Evolutionary conservation across 2,113 vertebrate species (phyloP).

Genomic region (Ophiodon elongatus): DNA sequence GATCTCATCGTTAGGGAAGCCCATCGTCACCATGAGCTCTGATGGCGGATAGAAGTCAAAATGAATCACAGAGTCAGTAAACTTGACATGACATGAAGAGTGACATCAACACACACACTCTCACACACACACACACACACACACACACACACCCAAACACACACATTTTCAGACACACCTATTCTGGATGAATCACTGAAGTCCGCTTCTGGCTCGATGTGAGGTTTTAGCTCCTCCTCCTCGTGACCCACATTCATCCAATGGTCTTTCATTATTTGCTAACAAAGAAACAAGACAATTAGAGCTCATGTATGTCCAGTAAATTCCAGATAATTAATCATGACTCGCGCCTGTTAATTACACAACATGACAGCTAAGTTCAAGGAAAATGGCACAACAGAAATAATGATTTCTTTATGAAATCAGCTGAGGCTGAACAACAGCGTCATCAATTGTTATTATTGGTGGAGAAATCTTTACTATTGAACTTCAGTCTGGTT

Average conservation of each 20-base stretch:
- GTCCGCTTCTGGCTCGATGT: constrained; percentile 93
- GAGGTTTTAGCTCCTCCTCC: constrained; percentile 95
- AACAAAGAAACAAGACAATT: constrained; percentile 47
- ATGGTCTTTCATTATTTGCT: constrained; percentile 99
- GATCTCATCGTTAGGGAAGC: constrained; percentile 97
- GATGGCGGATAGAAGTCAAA: constrained; percentile 26
- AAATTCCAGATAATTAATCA: constrained; percentile 8
- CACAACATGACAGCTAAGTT: not conserved
- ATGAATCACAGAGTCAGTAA: constrained; percentile 12
- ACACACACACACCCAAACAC: constrained; percentile 71
- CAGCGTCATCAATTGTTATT: constrained; percentile 48
- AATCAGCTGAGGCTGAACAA: constrained; percentile 17
- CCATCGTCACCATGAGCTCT: constrained; percentile 99
- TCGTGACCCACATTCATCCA: constrained; percentile 99
- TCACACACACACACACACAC: constrained; percentile 78
- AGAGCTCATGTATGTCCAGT: not conserved
- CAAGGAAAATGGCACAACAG: not conserved
- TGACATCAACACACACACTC: constrained; percentile 25
- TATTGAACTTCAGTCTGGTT: constrained; percentile 47
- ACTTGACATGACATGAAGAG: not conserved
- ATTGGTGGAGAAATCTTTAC: constrained; percentile 67
- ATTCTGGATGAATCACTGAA: constrained; percentile 93
- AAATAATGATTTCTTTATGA: not conserved
- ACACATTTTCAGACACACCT: constrained; percentile 81
- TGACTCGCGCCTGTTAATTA: not conserved